phyloP scores from a whole-genome alignment of 1,140 invertebrate genomes.

The Acromyrmex echinatior region DNA sequence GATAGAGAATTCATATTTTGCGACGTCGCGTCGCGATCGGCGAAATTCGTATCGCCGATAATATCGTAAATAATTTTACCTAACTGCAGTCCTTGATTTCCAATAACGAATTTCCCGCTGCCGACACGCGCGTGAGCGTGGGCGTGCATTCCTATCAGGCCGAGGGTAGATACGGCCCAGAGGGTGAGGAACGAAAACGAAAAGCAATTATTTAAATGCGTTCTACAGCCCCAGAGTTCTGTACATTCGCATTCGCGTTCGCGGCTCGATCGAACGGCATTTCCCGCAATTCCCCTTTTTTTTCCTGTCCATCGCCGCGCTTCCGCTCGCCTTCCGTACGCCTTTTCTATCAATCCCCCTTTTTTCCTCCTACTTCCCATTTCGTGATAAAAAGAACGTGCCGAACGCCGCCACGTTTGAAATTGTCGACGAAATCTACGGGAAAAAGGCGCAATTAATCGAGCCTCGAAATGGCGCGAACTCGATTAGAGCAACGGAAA shows the following conservation, averaged over 20 bases:
- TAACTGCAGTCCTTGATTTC: conserved; percentile 46
- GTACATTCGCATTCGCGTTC: conserved; percentile 26
- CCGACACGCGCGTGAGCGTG: not conserved
- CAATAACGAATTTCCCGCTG: conserved; percentile 62
- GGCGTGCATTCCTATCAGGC: not conserved
- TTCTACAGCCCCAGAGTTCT: conserved; percentile 16
- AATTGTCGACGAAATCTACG: conserved; percentile 8
- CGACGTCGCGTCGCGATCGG: not conserved
- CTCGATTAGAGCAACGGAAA: not conserved
- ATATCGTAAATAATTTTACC: conserved; percentile 54
- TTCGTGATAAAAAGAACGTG: conserved; percentile 10
- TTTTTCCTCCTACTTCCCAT: conserved; percentile 22
- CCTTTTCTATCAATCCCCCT: not conserved
- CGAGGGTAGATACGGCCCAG: not conserved
- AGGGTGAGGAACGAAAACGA: conserved; percentile 57
- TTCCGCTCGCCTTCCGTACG: not conserved
- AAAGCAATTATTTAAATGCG: conserved; percentile 78
- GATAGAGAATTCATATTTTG: not conserved
- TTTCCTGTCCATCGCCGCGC: conserved; percentile 9
- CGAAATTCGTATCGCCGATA: not conserved
- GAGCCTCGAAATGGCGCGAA: not conserved
- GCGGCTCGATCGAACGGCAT: conserved; percentile 34
- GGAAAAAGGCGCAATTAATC: conserved; percentile 10
- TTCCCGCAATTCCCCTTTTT: conserved; percentile 34
- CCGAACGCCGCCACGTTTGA: not conserved